Evolutionary conservation across 1,140 invertebrate genomes (phyloP).

Genomic region (Magallana ariakensis): DNA sequence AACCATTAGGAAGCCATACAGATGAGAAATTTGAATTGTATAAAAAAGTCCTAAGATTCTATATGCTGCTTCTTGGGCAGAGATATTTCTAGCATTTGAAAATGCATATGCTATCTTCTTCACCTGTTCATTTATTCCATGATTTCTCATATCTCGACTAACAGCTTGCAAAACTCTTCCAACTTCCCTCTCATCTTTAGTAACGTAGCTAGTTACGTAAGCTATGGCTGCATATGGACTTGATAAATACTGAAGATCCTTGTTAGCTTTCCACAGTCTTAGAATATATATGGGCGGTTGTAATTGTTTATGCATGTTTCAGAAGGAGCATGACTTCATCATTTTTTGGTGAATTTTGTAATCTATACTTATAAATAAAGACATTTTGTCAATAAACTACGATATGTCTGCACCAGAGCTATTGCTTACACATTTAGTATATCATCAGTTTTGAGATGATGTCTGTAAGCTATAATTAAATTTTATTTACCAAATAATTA

Average conservation of each 20-base stretch:
- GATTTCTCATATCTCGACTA: slow-evolving; percentile 46
- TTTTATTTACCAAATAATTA: too few relatives aligned
- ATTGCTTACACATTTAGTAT: too few relatives aligned
- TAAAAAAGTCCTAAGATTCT: slow-evolving; percentile 43
- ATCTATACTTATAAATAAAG: too few relatives aligned
- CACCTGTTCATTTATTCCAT: slow-evolving; percentile 51
- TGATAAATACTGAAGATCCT: slow-evolving; percentile 53
- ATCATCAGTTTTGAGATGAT: too few relatives aligned
- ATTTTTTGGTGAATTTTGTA: too few relatives aligned
- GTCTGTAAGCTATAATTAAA: too few relatives aligned
- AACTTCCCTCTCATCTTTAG: slow-evolving; percentile 51
- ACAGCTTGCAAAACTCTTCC: slow-evolving; percentile 52
- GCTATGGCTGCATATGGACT: slow-evolving; percentile 53
- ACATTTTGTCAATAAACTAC: too few relatives aligned
- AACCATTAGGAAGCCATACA: slow-evolving; percentile 49
- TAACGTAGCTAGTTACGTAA: slow-evolving; percentile 49
- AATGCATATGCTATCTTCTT: slow-evolving; percentile 48
- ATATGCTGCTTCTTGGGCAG: slow-evolving; percentile 53
- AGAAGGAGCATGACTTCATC: too few relatives aligned
- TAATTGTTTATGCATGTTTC: slow-evolving; percentile 53
- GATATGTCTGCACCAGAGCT: too few relatives aligned
- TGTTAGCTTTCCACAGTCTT: slow-evolving; percentile 49
- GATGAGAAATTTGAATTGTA: slow-evolving; percentile 46
- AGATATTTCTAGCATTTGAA: slow-evolving; percentile 45
- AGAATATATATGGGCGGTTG: slow-evolving; percentile 43